Evolutionary conservation across 2,797 vertebrate species (phyloP), one percentile per base, ranked within the genome.

Genomic region (Aulostomus chinensis): DNA sequence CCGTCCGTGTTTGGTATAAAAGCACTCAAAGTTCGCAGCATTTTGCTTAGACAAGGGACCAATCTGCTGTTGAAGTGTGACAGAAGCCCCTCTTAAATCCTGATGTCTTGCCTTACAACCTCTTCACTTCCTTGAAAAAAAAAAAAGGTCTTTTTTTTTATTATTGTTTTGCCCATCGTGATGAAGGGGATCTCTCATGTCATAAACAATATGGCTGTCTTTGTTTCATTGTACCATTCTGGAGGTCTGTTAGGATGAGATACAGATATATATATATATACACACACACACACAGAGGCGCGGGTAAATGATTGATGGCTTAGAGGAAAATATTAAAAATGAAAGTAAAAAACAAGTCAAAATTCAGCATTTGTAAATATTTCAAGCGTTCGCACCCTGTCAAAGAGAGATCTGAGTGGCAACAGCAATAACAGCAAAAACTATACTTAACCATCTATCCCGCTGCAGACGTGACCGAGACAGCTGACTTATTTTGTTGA

Each of bases 351-450:
- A 51, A 46, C 24, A 14, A 78, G 55, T 67, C 43, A 73, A 78
- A 84, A 75, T 74, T 69, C 60, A 75, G 58, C 58, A 77, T 83
- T 79, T 73, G 68, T 84, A 80, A 86, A 87, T 84, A 84, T 86
- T 88, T 88, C 55, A 86, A 51, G 58, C 69, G 80, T 49, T 70
- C 77, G 65, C 72, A 73, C 69, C 46, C 57, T 74, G 47, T 40
- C 66, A 80, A 77, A 73, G 50, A 73, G 28, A 80, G 68, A 88
- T 86, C 74, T 80, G 62, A 83, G 64, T 40, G 58, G 64, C 43
- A 76, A 73, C 56, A 75, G 63, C 74, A 80, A 66, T 47, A 75
- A 47, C 56, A n/a, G n/a, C n/a, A n/a, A n/a, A n/a, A n/a, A n/a
- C n/a, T n/a, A n/a, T n/a, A n/a, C n/a, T n/a, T n/a, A n/a, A n/a